Evolutionary conservation across 2,797 vertebrate genomes (phyloP).

Genomic region (Syngnathus rostellatus): DNA sequence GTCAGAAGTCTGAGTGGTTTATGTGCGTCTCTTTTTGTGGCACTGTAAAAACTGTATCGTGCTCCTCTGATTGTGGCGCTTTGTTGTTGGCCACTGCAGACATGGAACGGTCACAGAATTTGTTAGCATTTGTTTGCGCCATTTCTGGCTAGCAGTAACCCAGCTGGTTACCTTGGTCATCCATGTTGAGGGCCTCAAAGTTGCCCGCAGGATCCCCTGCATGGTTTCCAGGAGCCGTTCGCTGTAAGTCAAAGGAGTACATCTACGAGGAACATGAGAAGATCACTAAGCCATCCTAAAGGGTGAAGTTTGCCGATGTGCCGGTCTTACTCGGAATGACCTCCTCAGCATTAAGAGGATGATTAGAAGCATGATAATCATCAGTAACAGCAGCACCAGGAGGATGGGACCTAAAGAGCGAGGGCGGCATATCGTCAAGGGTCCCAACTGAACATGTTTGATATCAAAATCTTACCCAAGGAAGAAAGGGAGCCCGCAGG

Average conservation of each 20-base stretch:
- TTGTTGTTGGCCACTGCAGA: constrained; percentile 29
- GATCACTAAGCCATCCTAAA: neutral
- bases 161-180: constrained; percentile 39
- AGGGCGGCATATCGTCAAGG: neutral
- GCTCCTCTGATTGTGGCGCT: constrained; percentile 8
- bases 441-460: neutral
- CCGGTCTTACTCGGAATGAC: constrained; percentile 32
- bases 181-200: constrained; percentile 45
- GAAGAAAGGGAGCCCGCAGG: neutral
- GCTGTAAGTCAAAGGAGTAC: constrained; percentile 53
- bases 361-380: constrained; percentile 29
- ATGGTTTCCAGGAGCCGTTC: neutral
- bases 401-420: constrained; percentile 31
- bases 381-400: constrained; percentile 36
- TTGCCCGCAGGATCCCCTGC: constrained; percentile 28
- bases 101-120: constrained; percentile 12
- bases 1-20: neutral
- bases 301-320: neutral
- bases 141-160: too few relatives aligned
- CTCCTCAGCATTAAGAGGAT: constrained; percentile 46
- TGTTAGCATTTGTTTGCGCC: neutral
- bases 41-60: constrained; percentile 12
- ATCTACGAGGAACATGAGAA: constrained; percentile 22
- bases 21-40: neutral
- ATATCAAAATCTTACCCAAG: neutral